These are phyloP conservation scores for Trachelus troglodyta DNA, from an alignment of 2,888 invertebrate genomes.

Conservation along the genomic window DNA sequence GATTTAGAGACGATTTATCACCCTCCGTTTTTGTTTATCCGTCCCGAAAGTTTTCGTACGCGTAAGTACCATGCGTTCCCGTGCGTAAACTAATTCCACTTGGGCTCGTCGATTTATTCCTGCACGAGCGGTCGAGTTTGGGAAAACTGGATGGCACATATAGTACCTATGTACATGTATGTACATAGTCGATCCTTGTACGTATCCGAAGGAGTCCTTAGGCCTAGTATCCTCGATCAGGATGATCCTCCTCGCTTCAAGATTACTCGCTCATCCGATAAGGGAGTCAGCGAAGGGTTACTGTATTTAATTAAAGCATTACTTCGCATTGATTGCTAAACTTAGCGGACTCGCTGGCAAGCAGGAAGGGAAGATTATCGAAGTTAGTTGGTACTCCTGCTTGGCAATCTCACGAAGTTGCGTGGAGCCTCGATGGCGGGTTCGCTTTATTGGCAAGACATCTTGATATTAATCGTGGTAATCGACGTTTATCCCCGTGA, in stretches of 20 bases:
- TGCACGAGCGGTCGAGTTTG: too few relatives aligned
- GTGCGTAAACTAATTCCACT: too few relatives aligned
- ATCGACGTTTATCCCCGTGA: conserved; percentile 2
- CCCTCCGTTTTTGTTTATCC: conserved; percentile 2
- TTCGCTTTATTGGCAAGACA: conserved; percentile 29
- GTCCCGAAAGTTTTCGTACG: background rate
- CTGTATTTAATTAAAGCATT: conserved; percentile 65
- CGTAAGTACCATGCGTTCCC: background rate
- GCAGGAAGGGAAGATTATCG: conserved; percentile 45
- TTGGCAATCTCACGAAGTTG: conserved; percentile 51
- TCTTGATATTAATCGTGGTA: conserved; percentile 12
- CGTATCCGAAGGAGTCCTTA: too few relatives aligned
- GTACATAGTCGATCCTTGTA: too few relatives aligned
- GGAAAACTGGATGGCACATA: too few relatives aligned
- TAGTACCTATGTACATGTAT: too few relatives aligned
- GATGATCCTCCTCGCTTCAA: conserved; percentile 4
- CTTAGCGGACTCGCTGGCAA: conserved; percentile 39
- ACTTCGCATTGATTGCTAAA: conserved; percentile 64
- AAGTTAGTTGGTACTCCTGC: conserved; percentile 43
- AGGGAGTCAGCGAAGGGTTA: conserved; percentile 57
- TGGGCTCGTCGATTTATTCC: too few relatives aligned
- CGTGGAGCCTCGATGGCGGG: conserved; percentile 35
- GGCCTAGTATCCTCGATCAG: background rate
- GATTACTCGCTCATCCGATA: conserved; percentile 51
- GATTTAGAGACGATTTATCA: background rate